Evolutionary conservation across 2,113 vertebrate species (phyloP), one percentile per base, ranked within the genome.

Genomic region (Variabilichromis moorii): DNA sequence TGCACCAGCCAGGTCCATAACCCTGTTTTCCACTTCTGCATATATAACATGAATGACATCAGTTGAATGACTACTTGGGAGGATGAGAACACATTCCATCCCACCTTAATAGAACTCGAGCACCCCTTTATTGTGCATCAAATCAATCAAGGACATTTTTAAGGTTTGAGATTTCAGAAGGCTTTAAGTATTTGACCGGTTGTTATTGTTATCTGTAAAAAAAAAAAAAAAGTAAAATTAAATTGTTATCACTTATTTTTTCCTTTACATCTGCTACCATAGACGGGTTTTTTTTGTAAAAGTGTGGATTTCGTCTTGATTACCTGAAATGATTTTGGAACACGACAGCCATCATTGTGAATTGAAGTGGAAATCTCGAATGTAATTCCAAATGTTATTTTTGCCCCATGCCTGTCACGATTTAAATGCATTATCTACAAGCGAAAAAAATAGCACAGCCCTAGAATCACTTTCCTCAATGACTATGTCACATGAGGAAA

Each of bases 41-140:
- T 90, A 86, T 73, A 86, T 86, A 91, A 80, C 68, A 90, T 88
- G 83, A 51, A 66, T 92, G 91, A 76, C 57, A 91, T 90, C 90
- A 73, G 83, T 83, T 85, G 55, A 90, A 87, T 88, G 86, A 78
- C 45, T 86, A 59, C 55, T 63, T 73, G 73, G 79, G 50, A 66
- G 89, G 84, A 90, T 55, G 81, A 88, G 59, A 81, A 71, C 8
- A 16, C 33, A 63, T 61, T 73, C 16, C 61, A 83, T 76, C 51
- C 84, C 71, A 86, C 55, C 59, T 57, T 47, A 84, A 59, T 51
- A 71, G 26, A 73, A 55, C 17, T 53, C 59, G 5, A 86, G 54
- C 57, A 45, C 26, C 10, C 7, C 3, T 47, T 37, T 5, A n/a
- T 63, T 59, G 6, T 24, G 16, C 33, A 54, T 63, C 24, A 73